Conservation (phyloP, 1,140 invertebrate species). For the Linepithema humile region DNA sequence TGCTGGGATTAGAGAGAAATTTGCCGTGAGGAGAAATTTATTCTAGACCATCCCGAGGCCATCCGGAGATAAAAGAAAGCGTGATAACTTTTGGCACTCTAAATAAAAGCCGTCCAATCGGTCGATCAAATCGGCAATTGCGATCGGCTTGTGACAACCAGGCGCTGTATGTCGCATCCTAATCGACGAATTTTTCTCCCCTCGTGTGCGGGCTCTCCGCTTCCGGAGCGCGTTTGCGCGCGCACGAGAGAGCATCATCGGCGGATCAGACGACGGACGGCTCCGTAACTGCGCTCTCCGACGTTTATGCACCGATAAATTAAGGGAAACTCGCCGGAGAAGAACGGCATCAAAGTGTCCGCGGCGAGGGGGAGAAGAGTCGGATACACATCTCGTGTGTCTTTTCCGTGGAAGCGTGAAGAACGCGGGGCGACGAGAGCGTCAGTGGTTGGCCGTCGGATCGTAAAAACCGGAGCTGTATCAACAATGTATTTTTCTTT, state of each 20-base stretch:
- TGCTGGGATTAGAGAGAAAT: no score
- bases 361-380: constrained; percentile 46
- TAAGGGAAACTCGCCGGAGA: constrained; percentile 39
- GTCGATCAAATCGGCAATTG: constrained; percentile 9
- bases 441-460: constrained; percentile 23
- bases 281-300: constrained; percentile 37
- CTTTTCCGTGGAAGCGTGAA: constrained; percentile 50
- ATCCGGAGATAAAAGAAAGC: neutral
- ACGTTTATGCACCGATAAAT: constrained; percentile 69
- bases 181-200: constrained; percentile 37
- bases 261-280: constrained; percentile 37
- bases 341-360: constrained; percentile 33
- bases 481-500: constrained; percentile 41
- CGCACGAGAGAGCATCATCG: neutral
- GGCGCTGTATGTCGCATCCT: constrained; percentile 35
- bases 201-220: neutral
- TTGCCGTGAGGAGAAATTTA: no score
- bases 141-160: constrained; percentile 12
- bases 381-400: constrained; percentile 36
- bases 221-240: constrained; percentile 23
- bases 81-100: neutral
- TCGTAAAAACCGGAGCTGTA: constrained; percentile 60
- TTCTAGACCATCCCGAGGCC: no score
- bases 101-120: constrained; percentile 17
- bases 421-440: constrained; percentile 27